Conservation (phyloP, 2,113 vertebrate species). For the Coracopsis vasa region DNA sequence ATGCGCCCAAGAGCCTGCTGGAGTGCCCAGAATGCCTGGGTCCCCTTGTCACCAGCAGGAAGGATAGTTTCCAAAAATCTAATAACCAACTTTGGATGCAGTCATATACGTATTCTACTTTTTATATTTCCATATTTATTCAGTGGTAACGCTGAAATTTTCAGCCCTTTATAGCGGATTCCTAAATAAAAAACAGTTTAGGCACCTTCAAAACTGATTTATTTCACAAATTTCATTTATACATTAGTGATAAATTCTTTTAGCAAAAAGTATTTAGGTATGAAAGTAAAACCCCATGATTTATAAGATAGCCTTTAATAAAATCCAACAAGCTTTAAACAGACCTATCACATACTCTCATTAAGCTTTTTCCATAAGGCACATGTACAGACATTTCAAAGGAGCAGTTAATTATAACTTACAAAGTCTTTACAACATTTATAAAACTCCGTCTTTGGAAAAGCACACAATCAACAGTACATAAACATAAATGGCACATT, state of each 20-base stretch:
- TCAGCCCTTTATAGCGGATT: neutral
- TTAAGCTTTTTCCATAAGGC: neutral
- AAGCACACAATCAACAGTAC: neutral
- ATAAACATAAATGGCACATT: neutral
- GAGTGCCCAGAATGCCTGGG: rapidly evolving
- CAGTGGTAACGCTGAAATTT: neutral
- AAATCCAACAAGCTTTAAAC: constrained; percentile 2
- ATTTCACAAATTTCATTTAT: constrained; percentile 63
- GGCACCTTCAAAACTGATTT: constrained; percentile 43
- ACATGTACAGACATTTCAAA: constrained; percentile 28
- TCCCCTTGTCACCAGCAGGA: neutral
- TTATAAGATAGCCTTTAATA: constrained; percentile 43
- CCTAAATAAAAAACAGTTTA: neutral
- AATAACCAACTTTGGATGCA: neutral
- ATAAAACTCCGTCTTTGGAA: constrained; percentile 51
- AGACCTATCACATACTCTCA: neutral
- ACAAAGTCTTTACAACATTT: constrained; percentile 19
- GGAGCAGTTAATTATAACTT: constrained; percentile 19
- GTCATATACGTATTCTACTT: neutral
- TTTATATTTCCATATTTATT: neutral
- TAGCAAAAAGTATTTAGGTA: constrained; percentile 56
- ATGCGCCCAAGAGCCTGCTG: rapidly evolving
- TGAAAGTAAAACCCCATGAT: constrained; percentile 9
- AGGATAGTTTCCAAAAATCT: neutral
- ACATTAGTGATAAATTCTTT: constrained; percentile 56